Base-by-base conservation (phyloP, 2,888 invertebrate genomes). In the Tachystola acroxantha region DNA sequence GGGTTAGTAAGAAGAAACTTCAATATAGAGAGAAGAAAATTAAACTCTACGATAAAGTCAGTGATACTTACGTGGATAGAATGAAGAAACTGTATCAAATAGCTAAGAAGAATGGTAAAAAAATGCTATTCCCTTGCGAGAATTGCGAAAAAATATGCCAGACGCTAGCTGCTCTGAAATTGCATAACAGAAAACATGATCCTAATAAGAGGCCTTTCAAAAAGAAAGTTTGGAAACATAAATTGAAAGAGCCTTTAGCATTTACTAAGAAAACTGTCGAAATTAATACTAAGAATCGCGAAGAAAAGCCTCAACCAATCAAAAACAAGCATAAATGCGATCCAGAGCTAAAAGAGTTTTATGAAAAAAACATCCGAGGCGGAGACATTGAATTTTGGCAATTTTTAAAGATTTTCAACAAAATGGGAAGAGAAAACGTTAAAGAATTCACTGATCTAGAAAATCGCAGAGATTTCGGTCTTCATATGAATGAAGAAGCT, bases 361-460 rank as follows among this genome's bases (percentile, higher is more conserved):
- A 78, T 28, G 60, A 74, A 12, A 67, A 59, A 0, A 76, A 82
- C 10, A 68, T 84, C 0, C 66, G 71, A 44, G 84, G 84, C 0
- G 65, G 67, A 0, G 75, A 82, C 31, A 64, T 84, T 1, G 80
- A 81, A 12, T 85, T 85, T 29, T 79, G 81, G 75, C 82, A 85
- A 16, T 85, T 85, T 43, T 33, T 82, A 9, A 82, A 82, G 36
- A 80, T 82, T 1, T 84, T 64, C 34, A 84, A 84, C 39, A 74
- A 67, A 46, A 76, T 85, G 66, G 51, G 63, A 0, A 43, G 63
- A 1, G 81, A 82, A 1, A 71, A 77, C 12, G 48, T 80, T 0
- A 64, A 65, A 0, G 71, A 75, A 50, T 78, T 80, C 19, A 39
- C 64, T 2, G 79, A 81, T 53, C 51, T 79, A 20, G 63, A 72